phyloP scores from a whole-genome alignment of 2,113 vertebrate genomes.

The Dicrurus megarhynchus region DNA sequence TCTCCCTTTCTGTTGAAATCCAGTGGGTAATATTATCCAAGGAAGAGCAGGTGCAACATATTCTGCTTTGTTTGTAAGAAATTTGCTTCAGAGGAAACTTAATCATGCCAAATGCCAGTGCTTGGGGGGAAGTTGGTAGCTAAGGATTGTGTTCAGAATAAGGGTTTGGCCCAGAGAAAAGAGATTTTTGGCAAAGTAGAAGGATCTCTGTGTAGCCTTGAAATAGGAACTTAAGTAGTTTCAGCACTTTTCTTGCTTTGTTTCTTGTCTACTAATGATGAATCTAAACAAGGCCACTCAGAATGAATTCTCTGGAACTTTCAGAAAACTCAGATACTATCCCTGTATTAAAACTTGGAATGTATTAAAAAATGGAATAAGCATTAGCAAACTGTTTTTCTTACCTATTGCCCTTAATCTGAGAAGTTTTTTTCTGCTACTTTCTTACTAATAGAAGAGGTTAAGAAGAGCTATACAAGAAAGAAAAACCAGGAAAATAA shows the following conservation, averaged over 20 bases:
- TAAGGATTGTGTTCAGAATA: background rate
- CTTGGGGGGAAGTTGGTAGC: background rate
- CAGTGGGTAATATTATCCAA: slow-evolving; percentile 7
- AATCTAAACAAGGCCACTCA: background rate
- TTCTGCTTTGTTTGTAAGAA: slow-evolving; percentile 11
- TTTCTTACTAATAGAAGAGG: background rate
- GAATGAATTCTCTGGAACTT: background rate
- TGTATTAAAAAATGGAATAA: background rate
- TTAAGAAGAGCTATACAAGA: background rate
- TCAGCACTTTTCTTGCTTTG: background rate
- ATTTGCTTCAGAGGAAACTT: slow-evolving; percentile 19
- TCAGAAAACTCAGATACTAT: background rate
- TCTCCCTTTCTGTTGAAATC: slow-evolving; percentile 30
- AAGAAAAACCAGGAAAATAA: background rate
- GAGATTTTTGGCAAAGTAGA: background rate
- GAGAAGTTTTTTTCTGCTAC: background rate
- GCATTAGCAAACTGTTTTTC: background rate
- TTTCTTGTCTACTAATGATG: background rate
- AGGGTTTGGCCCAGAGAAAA: background rate
- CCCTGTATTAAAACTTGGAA: background rate
- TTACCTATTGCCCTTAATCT: background rate
- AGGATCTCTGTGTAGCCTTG: background rate
- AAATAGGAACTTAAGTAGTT: background rate
- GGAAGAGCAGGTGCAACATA: slow-evolving; percentile 23
- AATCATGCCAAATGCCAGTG: slow-evolving; percentile 8